Percentiles rank a stretch among this genome's conserved stretches.
These are phyloP conservation scores for Nylanderia fulva DNA, from an alignment of 1,140 invertebrate genomes.

Conservation along the genomic window DNA sequence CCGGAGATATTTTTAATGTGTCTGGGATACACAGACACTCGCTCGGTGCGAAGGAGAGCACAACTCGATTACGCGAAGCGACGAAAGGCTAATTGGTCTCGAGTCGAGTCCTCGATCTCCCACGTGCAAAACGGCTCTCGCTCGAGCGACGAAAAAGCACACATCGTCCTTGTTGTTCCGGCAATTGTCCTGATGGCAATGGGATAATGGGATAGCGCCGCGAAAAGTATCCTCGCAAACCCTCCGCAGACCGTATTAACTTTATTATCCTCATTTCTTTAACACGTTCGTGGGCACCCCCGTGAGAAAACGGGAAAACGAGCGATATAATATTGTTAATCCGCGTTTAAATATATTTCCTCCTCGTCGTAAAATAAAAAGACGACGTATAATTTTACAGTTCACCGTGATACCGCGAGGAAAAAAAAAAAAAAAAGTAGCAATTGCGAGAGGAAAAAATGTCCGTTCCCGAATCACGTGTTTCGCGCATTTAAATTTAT, in stretches of 20 bases:
- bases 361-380: background rate
- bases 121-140: conserved; percentile 22
- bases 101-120: conserved; percentile 19
- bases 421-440: no score
- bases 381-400: background rate
- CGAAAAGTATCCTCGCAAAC: conserved; percentile 26
- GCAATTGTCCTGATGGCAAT: conserved; percentile 50
- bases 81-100: conserved; percentile 35
- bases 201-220: conserved; percentile 48
- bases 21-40: background rate
- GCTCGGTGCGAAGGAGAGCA: background rate
- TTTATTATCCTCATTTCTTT: background rate
- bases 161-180: conserved; percentile 20
- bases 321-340: background rate
- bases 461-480: background rate
- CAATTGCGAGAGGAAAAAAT: background rate
- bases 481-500: background rate
- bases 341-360: background rate
- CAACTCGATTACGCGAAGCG: conserved; percentile 51
- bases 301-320: background rate
- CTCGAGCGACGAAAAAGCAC: conserved; percentile 7
- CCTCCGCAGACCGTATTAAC: conserved; percentile 5
- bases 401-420: background rate
- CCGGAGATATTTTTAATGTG: conserved; percentile 32
- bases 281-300: background rate